phyloP scores from a whole-genome alignment of 2,113 vertebrate genomes.

The Nothobranchius kuhntae region DNA sequence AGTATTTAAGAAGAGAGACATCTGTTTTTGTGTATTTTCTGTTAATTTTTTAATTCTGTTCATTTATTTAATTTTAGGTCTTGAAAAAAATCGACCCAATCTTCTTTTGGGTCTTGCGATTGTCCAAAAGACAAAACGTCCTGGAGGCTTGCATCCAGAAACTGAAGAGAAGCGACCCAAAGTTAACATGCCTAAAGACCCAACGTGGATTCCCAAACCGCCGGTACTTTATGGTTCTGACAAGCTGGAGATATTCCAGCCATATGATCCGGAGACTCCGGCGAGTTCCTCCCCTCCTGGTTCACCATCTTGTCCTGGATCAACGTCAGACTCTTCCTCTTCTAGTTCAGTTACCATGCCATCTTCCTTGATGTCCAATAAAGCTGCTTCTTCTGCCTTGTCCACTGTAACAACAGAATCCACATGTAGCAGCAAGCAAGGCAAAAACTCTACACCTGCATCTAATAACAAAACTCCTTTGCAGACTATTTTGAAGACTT shows the following conservation, averaged over 20 bases:
- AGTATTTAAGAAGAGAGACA: no score
- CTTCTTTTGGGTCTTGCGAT: constrained; percentile 93
- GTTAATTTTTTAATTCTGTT: background rate
- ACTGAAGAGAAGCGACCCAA: constrained; percentile 85
- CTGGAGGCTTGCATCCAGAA: constrained; percentile 69
- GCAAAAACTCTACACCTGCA: constrained; percentile 30
- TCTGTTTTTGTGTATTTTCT: no score
- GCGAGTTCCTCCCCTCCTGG: constrained; percentile 78
- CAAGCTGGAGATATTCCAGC: constrained; percentile 76
- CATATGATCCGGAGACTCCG: constrained; percentile 76
- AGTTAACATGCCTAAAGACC: constrained; percentile 75
- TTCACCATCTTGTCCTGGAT: constrained; percentile 80
- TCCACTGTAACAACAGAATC: constrained; percentile 25
- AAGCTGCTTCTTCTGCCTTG: constrained; percentile 57
- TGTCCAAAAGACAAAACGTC: constrained; percentile 88
- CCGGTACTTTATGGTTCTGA: constrained; percentile 73
- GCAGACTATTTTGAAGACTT: constrained; percentile 88
- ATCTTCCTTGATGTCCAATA: constrained; percentile 66
- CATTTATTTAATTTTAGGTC: constrained; percentile 75
- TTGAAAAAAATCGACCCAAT: constrained; percentile 91
- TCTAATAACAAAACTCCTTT: constrained; percentile 77
- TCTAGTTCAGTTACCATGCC: constrained; percentile 69
- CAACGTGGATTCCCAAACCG: constrained; percentile 73
- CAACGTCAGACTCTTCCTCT: constrained; percentile 66
- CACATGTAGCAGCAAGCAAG: constrained; percentile 7